Base-by-base conservation (phyloP, 2,113 vertebrate genomes). In the Hucho hucho region DNA sequence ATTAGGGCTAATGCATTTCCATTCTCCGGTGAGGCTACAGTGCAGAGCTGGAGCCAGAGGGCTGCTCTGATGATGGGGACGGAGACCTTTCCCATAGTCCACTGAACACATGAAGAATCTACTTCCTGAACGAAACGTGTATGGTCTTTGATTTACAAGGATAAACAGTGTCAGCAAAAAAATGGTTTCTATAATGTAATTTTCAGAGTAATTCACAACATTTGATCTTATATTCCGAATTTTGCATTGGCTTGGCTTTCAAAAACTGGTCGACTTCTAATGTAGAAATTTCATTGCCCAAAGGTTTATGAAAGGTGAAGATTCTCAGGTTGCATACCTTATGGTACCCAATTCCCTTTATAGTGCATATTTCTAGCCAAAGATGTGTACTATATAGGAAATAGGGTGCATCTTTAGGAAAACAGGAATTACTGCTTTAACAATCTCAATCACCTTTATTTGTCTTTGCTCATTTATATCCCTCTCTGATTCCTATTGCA, bases 1-100 rank as follows among this genome's bases (percentile, higher is more conserved):
- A 84, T 87, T 81, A 72, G 58, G 63, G 73, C 81, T 86, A 87
- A 90, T 88, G 81, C 83, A 47, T 89, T 86, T 84, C 63, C 83
- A 77, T 85, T 75, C 68, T 84, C 56, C 4, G 64, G 65, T 69
- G 76, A 65, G 64, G 65, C 71, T 78, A 64, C 74, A 72, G 72
- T 13, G 46, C 43, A 43, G n/a, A 37, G 76, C 86, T 32, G 28
- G 24, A 26, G 75, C 88, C 87, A 77, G 78, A 64, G 85, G 88
- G 79, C n/a, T 1, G 75, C 72, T 86, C 26, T 79, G 29, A 80
- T 84, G 75, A 25, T 6, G 20, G 53, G 20, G 22, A 53, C 1
- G 59, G 22, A 46, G 73, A 63, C 80, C 78, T 73, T 86, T 83
- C 78, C 58, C 75, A 80, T 69, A 70, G 82, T 78, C 28, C 53